Conservation (phyloP, 2,888 invertebrate genomes). For the Pteria penguin region DNA sequence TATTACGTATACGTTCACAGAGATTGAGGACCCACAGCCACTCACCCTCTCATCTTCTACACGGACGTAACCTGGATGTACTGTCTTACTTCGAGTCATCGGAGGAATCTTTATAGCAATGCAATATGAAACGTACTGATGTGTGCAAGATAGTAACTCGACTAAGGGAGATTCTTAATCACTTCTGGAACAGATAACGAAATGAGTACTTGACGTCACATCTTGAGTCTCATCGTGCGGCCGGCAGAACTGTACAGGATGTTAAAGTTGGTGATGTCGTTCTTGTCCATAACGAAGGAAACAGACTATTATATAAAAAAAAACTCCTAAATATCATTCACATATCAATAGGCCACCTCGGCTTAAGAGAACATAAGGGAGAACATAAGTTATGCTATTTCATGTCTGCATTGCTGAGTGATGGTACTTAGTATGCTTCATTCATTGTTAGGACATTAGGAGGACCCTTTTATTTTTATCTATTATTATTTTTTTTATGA, state of each 20-base stretch:
- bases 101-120: not conserved
- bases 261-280: not conserved
- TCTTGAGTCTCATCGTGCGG: slow-evolving; percentile 2
- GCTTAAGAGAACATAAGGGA: not conserved
- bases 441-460: too few relatives aligned
- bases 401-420: too few relatives aligned
- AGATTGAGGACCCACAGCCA: too few relatives aligned
- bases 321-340: too few relatives aligned
- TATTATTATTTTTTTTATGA: too few relatives aligned
- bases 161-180: not conserved
- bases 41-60: too few relatives aligned
- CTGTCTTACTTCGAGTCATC: not conserved
- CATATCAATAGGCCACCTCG: not conserved
- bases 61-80: too few relatives aligned
- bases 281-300: too few relatives aligned
- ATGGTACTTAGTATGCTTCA: too few relatives aligned
- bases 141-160: not conserved
- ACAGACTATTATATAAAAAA: too few relatives aligned
- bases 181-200: slow-evolving; percentile 1
- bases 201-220: not conserved
- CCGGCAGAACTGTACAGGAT: slow-evolving; percentile 2
- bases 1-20: too few relatives aligned
- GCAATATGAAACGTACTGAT: not conserved
- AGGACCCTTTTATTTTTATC: too few relatives aligned
- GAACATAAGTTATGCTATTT: not conserved